Evolutionary conservation across 2,797 vertebrate genomes (phyloP).

Genomic region (Sebastes kiyomatsui): DNA sequence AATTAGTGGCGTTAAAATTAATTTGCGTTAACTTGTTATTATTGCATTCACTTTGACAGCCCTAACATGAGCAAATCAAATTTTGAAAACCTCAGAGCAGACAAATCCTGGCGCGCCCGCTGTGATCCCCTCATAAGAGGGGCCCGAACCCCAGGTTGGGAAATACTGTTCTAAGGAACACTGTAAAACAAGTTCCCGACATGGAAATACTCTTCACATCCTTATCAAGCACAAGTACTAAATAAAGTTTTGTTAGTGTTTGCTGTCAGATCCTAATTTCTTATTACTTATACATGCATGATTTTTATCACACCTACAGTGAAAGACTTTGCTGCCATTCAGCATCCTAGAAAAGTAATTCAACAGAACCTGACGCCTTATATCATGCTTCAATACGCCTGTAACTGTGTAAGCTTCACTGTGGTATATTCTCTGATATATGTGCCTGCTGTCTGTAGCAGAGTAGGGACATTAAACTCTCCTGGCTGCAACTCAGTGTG

Average conservation of each 20-base stretch:
- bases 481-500: conserved; percentile 33
- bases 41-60: no score
- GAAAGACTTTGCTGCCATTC: neutral
- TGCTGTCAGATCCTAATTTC: neutral
- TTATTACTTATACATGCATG: conserved; percentile 2
- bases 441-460: neutral
- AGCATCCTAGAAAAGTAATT: conserved; percentile 5
- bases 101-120: no score
- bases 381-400: conserved; percentile 16
- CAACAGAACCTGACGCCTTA: neutral
- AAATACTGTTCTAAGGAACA: neutral
- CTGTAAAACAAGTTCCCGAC: neutral
- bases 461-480: conserved; percentile 50
- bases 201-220: conserved; percentile 4
- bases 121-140: no score
- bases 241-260: conserved; percentile 3
- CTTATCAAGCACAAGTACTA: neutral
- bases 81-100: no score
- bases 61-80: no score
- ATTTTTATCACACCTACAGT: neutral
- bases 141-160: no score
- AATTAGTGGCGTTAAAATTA: no score
- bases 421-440: neutral
- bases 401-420: neutral
- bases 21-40: no score